Base-by-base conservation (phyloP, 2,888 invertebrate genomes). In the Euplexia lucipara region DNA sequence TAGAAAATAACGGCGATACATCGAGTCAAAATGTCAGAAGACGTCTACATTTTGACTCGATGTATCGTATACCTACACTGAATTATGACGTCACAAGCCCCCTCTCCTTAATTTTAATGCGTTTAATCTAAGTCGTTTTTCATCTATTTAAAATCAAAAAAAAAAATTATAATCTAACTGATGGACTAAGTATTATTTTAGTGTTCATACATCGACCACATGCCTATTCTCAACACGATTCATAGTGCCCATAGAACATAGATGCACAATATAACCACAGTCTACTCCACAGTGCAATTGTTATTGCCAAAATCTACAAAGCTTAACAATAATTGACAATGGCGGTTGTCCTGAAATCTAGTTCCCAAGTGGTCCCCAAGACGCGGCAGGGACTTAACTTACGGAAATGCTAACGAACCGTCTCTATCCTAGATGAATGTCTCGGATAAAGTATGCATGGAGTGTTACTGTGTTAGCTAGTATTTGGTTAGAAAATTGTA, bases 371-470 rank as follows among this genome's bases (percentile, higher is more conserved):
- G 79, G 75, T 49, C 65, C 44, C 30, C 75, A 71, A 81, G 79
- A 81, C 59, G 49, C 52, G 39, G 49, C 51, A 52, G 58, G 26
- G 48, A 53, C 48, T 77, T 67, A 78, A 81, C 71, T 81, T 66
- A 75, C 62, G 72, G 79, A 79, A 78, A 70, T 81, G 60, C 62
- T 79, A 81, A 79, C 79, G 82, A 79, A 81, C 79, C 79, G 58
- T 72, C 20, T 37, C 59, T 34, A n/a, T 41, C 52, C 35, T 2
- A 0, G 70, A 44, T 49, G 41, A 7, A n/a, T 26, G 26, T 26
- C 26, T 26, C 26, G 5, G 26, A 44, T 49, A 41, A 7, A n/a
- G 20, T 41, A 51, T 45, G 3, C 45, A 71, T 71, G 75, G 75
- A 71, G 60, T 49, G 34, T 14, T 51, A n/a, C 26, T 52, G 20